Conservation (phyloP, 2,888 invertebrate genomes). For the Synanthedon tipuliformis region DNA sequence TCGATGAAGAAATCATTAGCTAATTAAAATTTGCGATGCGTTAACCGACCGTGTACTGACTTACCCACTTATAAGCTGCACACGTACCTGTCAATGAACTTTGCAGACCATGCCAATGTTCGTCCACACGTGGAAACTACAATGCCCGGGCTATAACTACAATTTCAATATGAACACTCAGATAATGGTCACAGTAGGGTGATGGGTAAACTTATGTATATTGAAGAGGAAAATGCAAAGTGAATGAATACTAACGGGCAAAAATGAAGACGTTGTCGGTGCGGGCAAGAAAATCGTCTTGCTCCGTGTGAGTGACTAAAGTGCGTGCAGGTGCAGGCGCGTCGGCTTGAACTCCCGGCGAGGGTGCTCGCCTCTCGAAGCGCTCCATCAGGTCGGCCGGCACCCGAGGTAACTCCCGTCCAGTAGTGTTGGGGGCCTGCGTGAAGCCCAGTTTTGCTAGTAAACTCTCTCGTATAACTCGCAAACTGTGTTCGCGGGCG, state of each 20-base stretch:
- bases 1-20: conserved; percentile 52
- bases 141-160: no score
- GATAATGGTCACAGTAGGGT: conserved; percentile 3
- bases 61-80: conserved; percentile 59
- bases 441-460: conserved; percentile 73
- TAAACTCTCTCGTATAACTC: conserved; percentile 74
- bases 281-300: conserved; percentile 75
- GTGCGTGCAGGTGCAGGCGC: conserved; percentile 61
- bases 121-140: conserved; percentile 2
- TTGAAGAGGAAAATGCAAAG: conserved; percentile 27
- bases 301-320: conserved; percentile 70
- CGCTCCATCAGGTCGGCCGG: conserved; percentile 68
- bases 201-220: conserved; percentile 3
- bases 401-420: conserved; percentile 67
- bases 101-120: conserved; percentile 22
- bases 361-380: conserved; percentile 62
- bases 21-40: conserved; percentile 67
- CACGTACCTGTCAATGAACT: conserved; percentile 70
- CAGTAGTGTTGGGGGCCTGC: conserved; percentile 74
- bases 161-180: no score
- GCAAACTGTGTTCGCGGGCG: conserved; percentile 71
- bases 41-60: conserved; percentile 54
- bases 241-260: conserved; percentile 70
- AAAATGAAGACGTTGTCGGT: conserved; percentile 77
- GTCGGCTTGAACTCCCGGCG: conserved; percentile 72